Evolutionary conservation across 2,888 invertebrate genomes (phyloP).

Genomic region (Congeria kusceri): DNA sequence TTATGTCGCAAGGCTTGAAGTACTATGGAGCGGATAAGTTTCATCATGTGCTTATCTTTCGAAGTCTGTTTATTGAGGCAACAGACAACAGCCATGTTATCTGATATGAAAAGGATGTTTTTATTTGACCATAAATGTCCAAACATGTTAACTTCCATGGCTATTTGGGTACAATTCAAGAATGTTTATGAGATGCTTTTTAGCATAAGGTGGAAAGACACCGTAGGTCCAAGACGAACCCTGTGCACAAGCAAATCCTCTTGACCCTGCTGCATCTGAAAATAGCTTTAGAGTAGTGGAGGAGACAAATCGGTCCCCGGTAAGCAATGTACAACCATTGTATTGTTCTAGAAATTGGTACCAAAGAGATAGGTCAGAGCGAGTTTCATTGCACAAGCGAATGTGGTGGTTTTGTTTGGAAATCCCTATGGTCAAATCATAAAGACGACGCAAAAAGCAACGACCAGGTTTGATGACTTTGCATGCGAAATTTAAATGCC

Average conservation of each 20-base stretch:
- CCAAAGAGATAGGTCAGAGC: no score
- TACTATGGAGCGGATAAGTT: conserved; percentile 34
- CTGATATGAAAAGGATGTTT: conserved; percentile 39
- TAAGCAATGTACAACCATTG: no score
- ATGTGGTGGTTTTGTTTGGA: no score
- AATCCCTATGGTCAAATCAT: no score
- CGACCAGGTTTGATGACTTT: no score
- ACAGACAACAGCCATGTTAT: conserved; percentile 31
- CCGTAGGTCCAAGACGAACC: conserved; percentile 27
- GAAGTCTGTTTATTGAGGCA: conserved; percentile 35
- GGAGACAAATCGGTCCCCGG: no score
- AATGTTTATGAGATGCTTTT: conserved; percentile 34
- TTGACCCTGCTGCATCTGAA: conserved; percentile 45
- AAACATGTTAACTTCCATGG: conserved; percentile 31
- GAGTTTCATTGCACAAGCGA: no score
- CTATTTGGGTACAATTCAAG: conserved; percentile 44
- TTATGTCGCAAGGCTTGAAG: conserved; percentile 27
- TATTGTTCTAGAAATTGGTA: no score
- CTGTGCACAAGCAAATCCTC: conserved; percentile 30
- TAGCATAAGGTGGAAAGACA: conserved; percentile 16
- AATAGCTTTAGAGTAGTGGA: no score
- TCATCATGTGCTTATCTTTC: conserved; percentile 43
- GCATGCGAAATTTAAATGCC: no score
- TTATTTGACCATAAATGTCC: conserved; percentile 23
- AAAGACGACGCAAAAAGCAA: no score